Percentiles rank a stretch among this genome's conserved stretches.
Conservation (phyloP, 2,888 invertebrate species). For the Aelia acuminata region DNA sequence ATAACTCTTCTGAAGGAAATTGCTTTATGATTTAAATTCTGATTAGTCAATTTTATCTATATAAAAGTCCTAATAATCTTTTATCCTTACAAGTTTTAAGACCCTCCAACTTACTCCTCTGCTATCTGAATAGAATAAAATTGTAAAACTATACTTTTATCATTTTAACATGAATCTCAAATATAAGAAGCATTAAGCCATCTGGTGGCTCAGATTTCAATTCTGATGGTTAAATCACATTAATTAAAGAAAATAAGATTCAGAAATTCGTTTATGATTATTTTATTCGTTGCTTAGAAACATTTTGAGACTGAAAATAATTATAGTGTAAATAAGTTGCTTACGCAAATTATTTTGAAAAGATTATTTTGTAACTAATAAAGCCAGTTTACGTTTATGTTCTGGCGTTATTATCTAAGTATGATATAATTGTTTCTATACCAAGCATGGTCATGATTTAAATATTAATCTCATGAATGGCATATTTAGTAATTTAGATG, state of each 20-base stretch:
- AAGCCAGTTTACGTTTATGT: not conserved
- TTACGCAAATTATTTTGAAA: not conserved
- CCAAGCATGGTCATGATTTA: not conserved
- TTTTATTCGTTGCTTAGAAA: not conserved
- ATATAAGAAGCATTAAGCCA: not conserved
- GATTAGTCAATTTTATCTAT: not conserved
- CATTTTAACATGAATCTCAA: not conserved
- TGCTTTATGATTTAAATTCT: not conserved
- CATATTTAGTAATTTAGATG: not conserved
- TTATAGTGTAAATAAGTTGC: not conserved
- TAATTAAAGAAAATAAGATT: not conserved
- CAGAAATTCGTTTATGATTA: not conserved
- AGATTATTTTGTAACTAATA: not conserved
- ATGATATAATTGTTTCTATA: not conserved
- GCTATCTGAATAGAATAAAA: not conserved
- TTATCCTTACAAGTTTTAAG: not conserved
- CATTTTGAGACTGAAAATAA: conserved; percentile 43
- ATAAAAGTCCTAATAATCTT: not conserved
- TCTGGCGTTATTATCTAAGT: not conserved
- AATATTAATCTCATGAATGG: not conserved
- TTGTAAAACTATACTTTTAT: not conserved
- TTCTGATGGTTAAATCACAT: not conserved
- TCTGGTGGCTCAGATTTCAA: not conserved
- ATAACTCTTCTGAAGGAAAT: not conserved
- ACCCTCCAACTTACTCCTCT: not conserved